These are phyloP conservation scores for Pararge aegeria DNA, from an alignment of 1,140 invertebrate species.

Conservation along the genomic window DNA sequence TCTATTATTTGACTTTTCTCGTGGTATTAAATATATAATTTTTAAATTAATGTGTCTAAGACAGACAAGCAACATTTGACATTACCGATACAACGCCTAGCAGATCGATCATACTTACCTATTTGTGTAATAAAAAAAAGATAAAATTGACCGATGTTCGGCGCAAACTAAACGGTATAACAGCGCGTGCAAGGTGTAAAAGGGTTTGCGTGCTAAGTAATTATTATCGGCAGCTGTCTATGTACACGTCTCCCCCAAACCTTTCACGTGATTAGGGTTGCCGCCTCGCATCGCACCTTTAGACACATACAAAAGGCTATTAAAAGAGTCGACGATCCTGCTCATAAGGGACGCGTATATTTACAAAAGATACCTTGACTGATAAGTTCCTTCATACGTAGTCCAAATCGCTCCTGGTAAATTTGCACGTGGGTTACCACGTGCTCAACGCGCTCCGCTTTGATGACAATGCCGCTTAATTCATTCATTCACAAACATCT, in stretches of 20 bases:
- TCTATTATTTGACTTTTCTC: too few species aligned
- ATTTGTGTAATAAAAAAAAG: constrained; percentile 15
- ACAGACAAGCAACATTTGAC: background rate
- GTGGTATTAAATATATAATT: too few species aligned
- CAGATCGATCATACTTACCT: constrained; percentile 16
- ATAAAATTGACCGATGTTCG: constrained; percentile 22
- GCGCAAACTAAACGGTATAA: constrained; percentile 35
- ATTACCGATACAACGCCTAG: constrained; percentile 4
- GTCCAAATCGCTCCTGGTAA: too few species aligned
- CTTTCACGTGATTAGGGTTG: constrained; percentile 33
- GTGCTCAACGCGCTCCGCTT: too few species aligned
- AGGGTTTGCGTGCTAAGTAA: constrained; percentile 68
- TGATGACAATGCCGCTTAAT: too few species aligned
- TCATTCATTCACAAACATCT: too few species aligned
- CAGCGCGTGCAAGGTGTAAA: constrained; percentile 67
- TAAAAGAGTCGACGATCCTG: background rate
- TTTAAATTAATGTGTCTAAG: too few species aligned
- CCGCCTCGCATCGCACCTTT: background rate
- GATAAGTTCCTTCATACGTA: too few species aligned
- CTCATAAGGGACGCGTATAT: too few species aligned
- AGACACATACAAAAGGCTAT: background rate
- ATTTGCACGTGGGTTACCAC: too few species aligned
- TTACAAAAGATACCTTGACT: too few species aligned
- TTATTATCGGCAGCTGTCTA: constrained; percentile 67
- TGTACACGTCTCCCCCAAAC: constrained; percentile 56